Evolutionary conservation across 2,797 vertebrate species (phyloP).

Genomic region (Falco cherrug): DNA sequence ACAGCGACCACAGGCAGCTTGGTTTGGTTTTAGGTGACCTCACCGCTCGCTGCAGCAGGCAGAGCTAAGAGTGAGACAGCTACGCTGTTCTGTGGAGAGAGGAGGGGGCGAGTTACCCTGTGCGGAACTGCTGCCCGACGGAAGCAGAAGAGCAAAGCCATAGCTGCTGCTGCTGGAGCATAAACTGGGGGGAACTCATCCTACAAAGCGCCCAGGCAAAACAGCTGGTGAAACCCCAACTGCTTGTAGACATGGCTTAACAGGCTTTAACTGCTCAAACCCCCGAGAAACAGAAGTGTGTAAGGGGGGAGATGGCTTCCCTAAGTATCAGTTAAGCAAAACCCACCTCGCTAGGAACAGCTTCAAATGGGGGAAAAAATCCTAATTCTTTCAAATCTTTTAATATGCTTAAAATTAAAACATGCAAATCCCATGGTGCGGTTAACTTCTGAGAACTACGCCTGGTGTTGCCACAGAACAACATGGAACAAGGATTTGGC

Average conservation of each 20-base stretch:
- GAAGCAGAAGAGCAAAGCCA: accelerated
- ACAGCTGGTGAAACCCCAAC: background rate
- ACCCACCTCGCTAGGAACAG: background rate
- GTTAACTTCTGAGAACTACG: background rate
- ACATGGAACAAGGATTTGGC: background rate
- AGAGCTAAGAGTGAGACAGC: background rate
- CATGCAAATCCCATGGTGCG: accelerated
- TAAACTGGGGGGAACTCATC: background rate
- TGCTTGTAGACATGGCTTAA: accelerated
- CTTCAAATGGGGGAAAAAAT: background rate
- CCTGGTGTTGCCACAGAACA: accelerated
- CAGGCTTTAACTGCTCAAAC: background rate
- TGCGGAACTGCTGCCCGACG: accelerated
- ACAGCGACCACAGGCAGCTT: background rate
- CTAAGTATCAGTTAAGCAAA: background rate
- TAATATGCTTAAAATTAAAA: background rate
- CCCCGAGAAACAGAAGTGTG: accelerated
- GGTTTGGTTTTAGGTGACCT: background rate
- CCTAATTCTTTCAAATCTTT: background rate
- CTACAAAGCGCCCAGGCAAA: accelerated
- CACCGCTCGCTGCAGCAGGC: background rate
- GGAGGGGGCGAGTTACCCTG: accelerated
- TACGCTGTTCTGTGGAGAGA: accelerated
- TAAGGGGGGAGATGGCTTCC: too few species aligned
- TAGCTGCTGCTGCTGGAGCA: background rate